A percentile compares a stretch with the other conserved stretches of the same genome.
These are phyloP conservation scores for Hydrozoanthus gracilis DNA, from an alignment of 92 coral and sea anemone species.

Conservation along the genomic window DNA sequence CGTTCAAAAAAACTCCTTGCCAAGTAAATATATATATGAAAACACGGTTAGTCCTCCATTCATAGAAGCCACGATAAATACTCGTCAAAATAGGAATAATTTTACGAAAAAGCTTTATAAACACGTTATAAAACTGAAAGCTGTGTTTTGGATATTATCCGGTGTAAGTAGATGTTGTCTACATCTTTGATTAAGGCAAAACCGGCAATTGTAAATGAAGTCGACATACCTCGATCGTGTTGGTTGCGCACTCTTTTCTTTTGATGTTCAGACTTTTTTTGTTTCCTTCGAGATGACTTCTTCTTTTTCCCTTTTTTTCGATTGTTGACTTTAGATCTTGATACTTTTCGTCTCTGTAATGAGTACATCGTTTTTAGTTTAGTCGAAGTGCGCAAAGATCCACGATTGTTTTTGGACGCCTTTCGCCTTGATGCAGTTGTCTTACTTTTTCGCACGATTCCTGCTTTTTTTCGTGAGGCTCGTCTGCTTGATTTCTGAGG, in stretches of 20 bases:
- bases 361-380: background rate
- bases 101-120: too few relatives aligned
- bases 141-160: too few relatives aligned
- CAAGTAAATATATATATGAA: too few relatives aligned
- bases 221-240: background rate
- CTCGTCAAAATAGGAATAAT: too few relatives aligned
- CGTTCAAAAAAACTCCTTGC: too few relatives aligned
- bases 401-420: background rate
- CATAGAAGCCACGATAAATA: too few relatives aligned
- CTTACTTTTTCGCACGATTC: background rate
- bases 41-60: too few relatives aligned
- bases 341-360: background rate
- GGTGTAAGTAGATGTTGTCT: too few relatives aligned
- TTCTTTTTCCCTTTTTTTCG: slow-evolving; percentile 12
- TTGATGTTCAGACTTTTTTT: background rate
- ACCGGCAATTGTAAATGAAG: too few relatives aligned
- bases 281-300: background rate
- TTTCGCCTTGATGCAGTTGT: slow-evolving; percentile 1
- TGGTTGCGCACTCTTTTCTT: slow-evolving; percentile 7
- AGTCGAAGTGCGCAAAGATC: slow-evolving; percentile 6
- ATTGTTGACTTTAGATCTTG: background rate
- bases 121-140: too few relatives aligned
- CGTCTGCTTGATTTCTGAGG: slow-evolving; percentile 24
- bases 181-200: background rate
- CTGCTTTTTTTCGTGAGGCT: slow-evolving; percentile 29